Base-by-base conservation (phyloP, 2,888 invertebrate species). In the Drosophila multiciliata region DNA sequence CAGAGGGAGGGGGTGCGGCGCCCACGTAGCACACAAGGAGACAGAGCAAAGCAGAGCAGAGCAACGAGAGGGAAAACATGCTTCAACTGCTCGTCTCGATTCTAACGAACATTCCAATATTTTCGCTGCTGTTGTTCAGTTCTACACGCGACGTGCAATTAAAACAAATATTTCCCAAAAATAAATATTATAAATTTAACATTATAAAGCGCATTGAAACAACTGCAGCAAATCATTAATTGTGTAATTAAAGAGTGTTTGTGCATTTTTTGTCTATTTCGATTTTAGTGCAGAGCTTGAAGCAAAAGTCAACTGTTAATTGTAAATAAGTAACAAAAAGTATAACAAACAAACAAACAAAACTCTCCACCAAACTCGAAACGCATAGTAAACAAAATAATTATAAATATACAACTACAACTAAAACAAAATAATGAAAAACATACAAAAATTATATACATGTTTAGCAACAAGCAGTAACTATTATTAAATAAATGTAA, bases 241-340 rank as follows among this genome's bases (percentile, higher is more conserved):
- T 35, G 50, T 50, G 38, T 15, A n/a, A 49, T 29, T 40, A 40
- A 57, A 29, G 38, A 50, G 53, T 11, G 15, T 33, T 62, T 38
- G 32, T 67, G 54, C 49, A 54, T 38, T 35, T 40, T 33, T 55
- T 32, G 36, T 72, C 50, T 63, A 59, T 23, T 74, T 62, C 66
- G 54, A 67, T 52, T 61, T 61, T 55, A 78, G 84, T 80, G 75
- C 84, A 87, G 78, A 75, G 75, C 81, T 69, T 75, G 68, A 77
- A 64, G 62, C 52, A 70, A 80, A 65, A 73, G 32, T 78, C 69
- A 75, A 61, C 70, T 55, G 69, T 82, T 75, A 83, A 85, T 87
- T 87, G 87, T 87, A 87, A 85, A 87, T 87, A 87, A 81, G 73
- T 66, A 87, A 86, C 83, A 75, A 73, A 76, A 80, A 78, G 62